These are phyloP conservation scores for Pao palembangensis DNA, from an alignment of 2,113 vertebrate species.

Conservation along the genomic window DNA sequence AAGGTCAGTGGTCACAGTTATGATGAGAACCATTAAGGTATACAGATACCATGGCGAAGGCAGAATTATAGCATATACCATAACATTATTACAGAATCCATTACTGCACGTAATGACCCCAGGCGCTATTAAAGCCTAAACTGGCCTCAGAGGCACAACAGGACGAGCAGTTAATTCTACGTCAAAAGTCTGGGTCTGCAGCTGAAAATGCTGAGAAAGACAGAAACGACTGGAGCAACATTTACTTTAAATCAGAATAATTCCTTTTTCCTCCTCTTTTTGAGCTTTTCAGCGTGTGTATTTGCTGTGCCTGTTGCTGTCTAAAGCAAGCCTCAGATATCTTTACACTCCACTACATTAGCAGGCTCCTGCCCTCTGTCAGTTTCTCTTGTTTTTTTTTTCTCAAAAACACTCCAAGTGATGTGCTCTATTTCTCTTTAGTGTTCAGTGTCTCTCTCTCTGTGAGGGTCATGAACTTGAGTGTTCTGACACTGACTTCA, in stretches of 20 bases:
- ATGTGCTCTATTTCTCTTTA: conserved; percentile 37
- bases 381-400: not conserved
- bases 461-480: conserved; percentile 27
- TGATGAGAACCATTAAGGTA: conserved; percentile 3
- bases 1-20: conserved; percentile 32
- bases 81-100: conserved; percentile 39
- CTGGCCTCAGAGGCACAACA: conserved; percentile 28
- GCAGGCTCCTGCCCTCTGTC: conserved; percentile 54
- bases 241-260: conserved; percentile 47
- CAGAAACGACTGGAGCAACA: conserved; percentile 35
- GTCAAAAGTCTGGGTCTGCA: conserved; percentile 27
- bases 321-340: conserved; percentile 55
- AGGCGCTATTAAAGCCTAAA: conserved; percentile 46
- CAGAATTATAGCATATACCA: conserved; percentile 24
- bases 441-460: conserved; percentile 47
- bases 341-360: conserved; percentile 62
- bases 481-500: conserved; percentile 45
- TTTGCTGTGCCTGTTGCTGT: conserved; percentile 59
- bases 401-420: conserved; percentile 41
- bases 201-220: conserved; percentile 29
- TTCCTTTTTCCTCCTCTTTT: conserved; percentile 10
- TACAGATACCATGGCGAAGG: conserved; percentile 42
- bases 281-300: conserved; percentile 61
- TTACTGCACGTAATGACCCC: conserved; percentile 49
- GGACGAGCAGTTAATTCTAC: conserved; percentile 26